Conservation (phyloP, 2,797 vertebrate genomes). For the Glyptemys insculpta region DNA sequence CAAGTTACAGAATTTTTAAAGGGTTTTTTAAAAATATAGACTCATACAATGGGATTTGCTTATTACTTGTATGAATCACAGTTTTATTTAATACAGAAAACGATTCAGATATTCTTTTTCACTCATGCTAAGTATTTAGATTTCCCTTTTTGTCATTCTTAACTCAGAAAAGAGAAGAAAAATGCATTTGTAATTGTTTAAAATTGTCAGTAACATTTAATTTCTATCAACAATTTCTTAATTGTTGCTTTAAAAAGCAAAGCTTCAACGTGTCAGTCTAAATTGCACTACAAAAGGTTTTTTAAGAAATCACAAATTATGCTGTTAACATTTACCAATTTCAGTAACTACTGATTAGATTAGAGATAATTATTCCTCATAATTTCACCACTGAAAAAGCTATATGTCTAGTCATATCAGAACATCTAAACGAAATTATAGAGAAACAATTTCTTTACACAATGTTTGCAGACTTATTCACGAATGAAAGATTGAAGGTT, state of each 20-base stretch:
- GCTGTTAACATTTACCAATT: slow-evolving; percentile 77
- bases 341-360: slow-evolving; percentile 81
- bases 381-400: slow-evolving; percentile 74
- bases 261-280: slow-evolving; percentile 75
- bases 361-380: slow-evolving; percentile 80
- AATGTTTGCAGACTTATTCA: slow-evolving; percentile 38
- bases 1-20: slow-evolving; percentile 65
- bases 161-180: slow-evolving; percentile 59
- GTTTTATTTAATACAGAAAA: slow-evolving; percentile 59
- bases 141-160: slow-evolving; percentile 71
- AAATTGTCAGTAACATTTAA: slow-evolving; percentile 77
- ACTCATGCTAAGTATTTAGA: slow-evolving; percentile 56
- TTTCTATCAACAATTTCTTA: slow-evolving; percentile 84
- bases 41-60: slow-evolving; percentile 52
- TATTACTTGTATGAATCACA: slow-evolving; percentile 70
- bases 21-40: background rate
- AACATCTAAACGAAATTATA: slow-evolving; percentile 76
- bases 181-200: slow-evolving; percentile 74
- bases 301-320: slow-evolving; percentile 78
- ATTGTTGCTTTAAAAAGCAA: slow-evolving; percentile 78
- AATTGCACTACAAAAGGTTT: slow-evolving; percentile 78
- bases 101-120: slow-evolving; percentile 1
- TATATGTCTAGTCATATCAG: slow-evolving; percentile 73
- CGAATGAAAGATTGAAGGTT: slow-evolving; percentile 35
- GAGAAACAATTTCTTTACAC: slow-evolving; percentile 62